These are phyloP conservation scores for Drosophila cardini DNA, from an alignment of 1,140 invertebrate genomes.

Conservation along the genomic window DNA sequence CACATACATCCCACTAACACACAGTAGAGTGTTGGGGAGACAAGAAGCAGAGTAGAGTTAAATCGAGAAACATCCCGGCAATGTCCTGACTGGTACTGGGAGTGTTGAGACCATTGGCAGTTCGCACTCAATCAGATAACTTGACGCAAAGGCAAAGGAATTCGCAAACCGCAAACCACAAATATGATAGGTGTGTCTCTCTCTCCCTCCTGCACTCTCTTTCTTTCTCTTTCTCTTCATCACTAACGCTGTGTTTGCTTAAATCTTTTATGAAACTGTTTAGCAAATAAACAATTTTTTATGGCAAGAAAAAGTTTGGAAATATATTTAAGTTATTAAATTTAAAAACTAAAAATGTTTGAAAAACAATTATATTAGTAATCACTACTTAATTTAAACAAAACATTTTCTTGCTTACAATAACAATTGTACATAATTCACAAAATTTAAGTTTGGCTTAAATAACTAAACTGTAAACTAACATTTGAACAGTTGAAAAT, in stretches of 20 bases:
- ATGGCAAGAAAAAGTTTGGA: too few relatives aligned
- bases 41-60: not conserved
- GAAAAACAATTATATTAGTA: too few relatives aligned
- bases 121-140: conserved; percentile 84
- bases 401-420: conserved; percentile 5
- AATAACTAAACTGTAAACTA: too few relatives aligned
- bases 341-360: too few relatives aligned
- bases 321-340: too few relatives aligned
- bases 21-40: not conserved
- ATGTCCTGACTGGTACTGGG: conserved; percentile 37
- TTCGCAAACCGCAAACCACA: conserved; percentile 58
- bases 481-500: not conserved
- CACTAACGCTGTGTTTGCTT: too few relatives aligned
- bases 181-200: conserved; percentile 45
- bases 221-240: too few relatives aligned
- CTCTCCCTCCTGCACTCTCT: not conserved
- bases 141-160: conserved; percentile 61
- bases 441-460: too few relatives aligned
- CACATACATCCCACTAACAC: not conserved
- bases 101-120: conserved; percentile 61
- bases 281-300: too few relatives aligned
- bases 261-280: too few relatives aligned
- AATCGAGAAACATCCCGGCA: conserved; percentile 12
- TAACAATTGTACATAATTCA: too few relatives aligned
- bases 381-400: too few relatives aligned